phyloP scores from a whole-genome alignment of 2,113 vertebrate species.

The Apteryx mantelli region DNA sequence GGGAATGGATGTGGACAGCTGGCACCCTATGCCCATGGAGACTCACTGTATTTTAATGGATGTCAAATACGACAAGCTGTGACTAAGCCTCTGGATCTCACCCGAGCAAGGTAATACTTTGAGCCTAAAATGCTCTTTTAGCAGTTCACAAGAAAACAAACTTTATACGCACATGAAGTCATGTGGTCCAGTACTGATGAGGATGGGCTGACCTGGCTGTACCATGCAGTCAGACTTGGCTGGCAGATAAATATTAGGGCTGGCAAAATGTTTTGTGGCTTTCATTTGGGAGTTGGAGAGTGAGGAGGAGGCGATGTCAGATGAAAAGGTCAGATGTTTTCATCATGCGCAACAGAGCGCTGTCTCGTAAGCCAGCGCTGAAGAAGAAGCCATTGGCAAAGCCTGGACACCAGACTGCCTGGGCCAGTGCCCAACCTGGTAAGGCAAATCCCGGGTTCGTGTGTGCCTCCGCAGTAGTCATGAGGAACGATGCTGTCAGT shows the following conservation, averaged over 20 bases:
- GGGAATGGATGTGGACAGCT: conserved; percentile 97
- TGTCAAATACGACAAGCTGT: conserved; percentile 96
- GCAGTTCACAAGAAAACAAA: background rate
- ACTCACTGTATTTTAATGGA: conserved; percentile 97
- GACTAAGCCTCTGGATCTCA: conserved; percentile 96
- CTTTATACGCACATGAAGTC: background rate
- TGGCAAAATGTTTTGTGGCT: background rate
- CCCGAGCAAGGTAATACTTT: conserved; percentile 90
- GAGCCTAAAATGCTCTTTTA: background rate
- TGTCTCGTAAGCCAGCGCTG: background rate
- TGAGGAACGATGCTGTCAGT: conserved; percentile 20
- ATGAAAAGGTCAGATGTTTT: conserved; percentile 54
- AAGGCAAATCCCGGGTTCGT: conserved; percentile 31
- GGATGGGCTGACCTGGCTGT: background rate
- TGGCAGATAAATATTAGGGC: background rate
- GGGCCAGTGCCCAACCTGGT: conserved; percentile 48
- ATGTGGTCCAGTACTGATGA: background rate
- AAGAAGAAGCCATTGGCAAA: conserved; percentile 41
- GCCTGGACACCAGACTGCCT: conserved; percentile 20
- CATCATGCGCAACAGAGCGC: background rate
- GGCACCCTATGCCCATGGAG: conserved; percentile 94
- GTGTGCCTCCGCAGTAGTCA: background rate
- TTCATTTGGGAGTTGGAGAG: background rate
- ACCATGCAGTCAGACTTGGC: background rate
- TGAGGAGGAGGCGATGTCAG: background rate